Evolutionary conservation across 1,140 invertebrate species (phyloP).

Genomic region (Cotesia chilonis): DNA sequence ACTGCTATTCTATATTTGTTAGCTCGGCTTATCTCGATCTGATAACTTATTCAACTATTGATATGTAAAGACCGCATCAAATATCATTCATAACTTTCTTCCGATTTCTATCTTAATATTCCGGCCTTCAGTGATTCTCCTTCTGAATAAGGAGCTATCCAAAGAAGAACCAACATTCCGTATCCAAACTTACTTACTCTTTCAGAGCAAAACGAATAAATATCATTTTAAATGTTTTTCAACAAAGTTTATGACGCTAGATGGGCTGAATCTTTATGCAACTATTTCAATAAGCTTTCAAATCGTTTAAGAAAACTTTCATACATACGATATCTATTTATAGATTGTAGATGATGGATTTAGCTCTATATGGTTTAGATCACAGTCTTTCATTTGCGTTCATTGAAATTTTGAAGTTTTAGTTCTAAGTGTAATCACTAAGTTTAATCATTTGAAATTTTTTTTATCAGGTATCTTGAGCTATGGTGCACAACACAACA

Average conservation of each 20-base stretch:
- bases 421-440: background rate
- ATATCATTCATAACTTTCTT: too few relatives aligned
- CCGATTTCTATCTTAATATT: too few relatives aligned
- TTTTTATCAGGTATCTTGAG: constrained; percentile 54
- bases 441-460: constrained; percentile 3
- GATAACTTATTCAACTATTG: background rate
- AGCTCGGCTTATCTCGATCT: background rate
- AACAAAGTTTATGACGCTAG: background rate
- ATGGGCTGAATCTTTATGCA: background rate
- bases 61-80: background rate
- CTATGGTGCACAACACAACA: constrained; percentile 53
- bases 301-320: background rate
- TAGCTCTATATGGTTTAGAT: too few relatives aligned
- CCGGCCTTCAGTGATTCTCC: too few relatives aligned
- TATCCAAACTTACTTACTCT: too few relatives aligned
- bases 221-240: too few relatives aligned
- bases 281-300: background rate
- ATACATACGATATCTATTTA: background rate
- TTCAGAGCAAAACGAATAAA: too few relatives aligned
- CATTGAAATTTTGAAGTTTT: background rate
- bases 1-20: constrained; percentile 10
- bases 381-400: background rate
- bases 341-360: background rate
- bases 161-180: too few relatives aligned
- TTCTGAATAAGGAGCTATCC: too few relatives aligned